Base-by-base conservation (phyloP, 1,140 invertebrate species). In the Drosophila parvula region DNA sequence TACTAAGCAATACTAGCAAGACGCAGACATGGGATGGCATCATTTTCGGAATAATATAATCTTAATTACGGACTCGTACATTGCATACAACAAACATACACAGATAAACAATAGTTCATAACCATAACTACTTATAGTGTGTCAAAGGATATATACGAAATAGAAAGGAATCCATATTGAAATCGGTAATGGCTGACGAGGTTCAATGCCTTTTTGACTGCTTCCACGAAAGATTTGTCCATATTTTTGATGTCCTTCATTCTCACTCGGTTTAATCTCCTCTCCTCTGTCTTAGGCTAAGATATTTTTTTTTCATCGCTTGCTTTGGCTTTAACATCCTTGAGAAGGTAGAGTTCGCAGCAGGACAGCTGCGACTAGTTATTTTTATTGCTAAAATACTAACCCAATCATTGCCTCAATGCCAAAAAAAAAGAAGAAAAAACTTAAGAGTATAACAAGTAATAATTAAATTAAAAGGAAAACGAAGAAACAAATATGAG, bases 341-440 rank as follows among this genome's bases (percentile, higher is more conserved):
- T 16, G 27, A 30, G 14, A 18, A 4, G 11, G 34, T 59, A 61
- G 70, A 73, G 61, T 81, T 81, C 67, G 57, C 58, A 70, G 79
- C 41, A 28, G 28, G 44, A 22, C 62, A 51, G 64, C 76, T 10
- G 57, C 45, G 38, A 67, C 76, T 51, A 28, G 30, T 60, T 73
- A 30, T 53, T 56, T 73, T 32, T 44, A 64, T 61, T 28, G 50
- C 50, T 36, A 22, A 22, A 51, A 51, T 34, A 43, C 30, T 43
- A 43, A 62, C 40, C 27, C 36, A 44, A 41, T 55, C 58, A 55
- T 56, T 74, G 71, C 73, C 40, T 57, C 45, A 79, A 67, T 81
- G 74, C 77, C 67, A 80, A 81, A 59, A 44, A 28, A 30, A 38
- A 34, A 45, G 18, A 59, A 12, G 43, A 34, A 45, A 51, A 12